A percentile compares a stretch with the other conserved stretches of the same genome.
These are phyloP conservation scores for Aviceda subcristata DNA, from an alignment of 2,113 vertebrate genomes.

Conservation along the genomic window DNA sequence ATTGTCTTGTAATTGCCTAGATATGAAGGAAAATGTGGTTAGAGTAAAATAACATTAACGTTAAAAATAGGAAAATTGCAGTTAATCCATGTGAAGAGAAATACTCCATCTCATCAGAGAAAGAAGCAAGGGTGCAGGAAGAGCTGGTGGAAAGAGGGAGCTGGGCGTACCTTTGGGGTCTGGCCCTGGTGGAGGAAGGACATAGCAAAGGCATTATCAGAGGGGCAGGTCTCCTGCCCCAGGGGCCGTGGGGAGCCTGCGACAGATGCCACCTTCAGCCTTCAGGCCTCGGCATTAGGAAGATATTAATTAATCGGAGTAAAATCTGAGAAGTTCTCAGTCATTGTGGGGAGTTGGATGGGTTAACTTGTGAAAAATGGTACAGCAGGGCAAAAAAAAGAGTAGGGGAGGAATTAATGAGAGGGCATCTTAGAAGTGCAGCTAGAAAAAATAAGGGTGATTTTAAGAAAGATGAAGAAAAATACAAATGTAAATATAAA, in stretches of 20 bases:
- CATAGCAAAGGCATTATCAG: background rate
- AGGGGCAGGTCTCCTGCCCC: background rate
- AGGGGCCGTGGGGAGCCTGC: background rate
- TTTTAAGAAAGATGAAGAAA: background rate
- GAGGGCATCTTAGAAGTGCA: background rate
- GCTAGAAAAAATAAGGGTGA: background rate
- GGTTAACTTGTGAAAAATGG: background rate
- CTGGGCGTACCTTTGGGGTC: background rate
- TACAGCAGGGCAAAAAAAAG: background rate
- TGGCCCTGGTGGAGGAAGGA: background rate
- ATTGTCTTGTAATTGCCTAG: constrained; percentile 58
- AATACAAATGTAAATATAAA: background rate
- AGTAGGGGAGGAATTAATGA: background rate
- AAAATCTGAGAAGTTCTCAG: background rate
- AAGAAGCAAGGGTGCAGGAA: background rate
- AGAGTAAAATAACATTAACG: constrained; percentile 43
- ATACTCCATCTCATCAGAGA: background rate
- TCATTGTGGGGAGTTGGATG: background rate
- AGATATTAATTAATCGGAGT: background rate
- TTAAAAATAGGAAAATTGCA: constrained; percentile 53
- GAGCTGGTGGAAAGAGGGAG: background rate
- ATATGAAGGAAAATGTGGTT: constrained; percentile 30
- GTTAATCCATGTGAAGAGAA: constrained; percentile 22
- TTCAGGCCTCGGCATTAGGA: background rate
- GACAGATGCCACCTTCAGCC: background rate